phyloP scores from a whole-genome alignment of 2,888 invertebrate species.

The Julus scanicus region DNA sequence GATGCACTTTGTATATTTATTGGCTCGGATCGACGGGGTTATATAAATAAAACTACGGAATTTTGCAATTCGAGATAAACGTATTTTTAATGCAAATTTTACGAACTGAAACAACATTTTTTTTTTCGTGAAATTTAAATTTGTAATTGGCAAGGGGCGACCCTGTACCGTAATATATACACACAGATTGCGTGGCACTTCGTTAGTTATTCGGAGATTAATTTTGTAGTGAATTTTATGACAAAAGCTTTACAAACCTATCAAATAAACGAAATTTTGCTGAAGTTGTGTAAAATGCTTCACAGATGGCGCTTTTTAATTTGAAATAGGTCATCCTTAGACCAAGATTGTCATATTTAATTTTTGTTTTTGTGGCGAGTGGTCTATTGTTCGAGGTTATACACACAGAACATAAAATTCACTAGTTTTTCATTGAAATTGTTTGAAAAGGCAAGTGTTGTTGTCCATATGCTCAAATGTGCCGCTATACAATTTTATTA shows the following conservation, averaged over 20 bases:
- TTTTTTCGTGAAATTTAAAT: background rate
- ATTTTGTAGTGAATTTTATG: no score
- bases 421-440: no score
- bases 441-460: no score
- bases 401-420: no score
- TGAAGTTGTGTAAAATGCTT: background rate
- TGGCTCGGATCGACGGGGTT: constrained; percentile 32
- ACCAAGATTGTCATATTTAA: no score
- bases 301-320: background rate
- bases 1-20: constrained; percentile 20
- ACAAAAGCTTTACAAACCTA: no score
- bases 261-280: no score
- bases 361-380: no score
- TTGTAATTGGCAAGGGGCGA: background rate
- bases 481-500: no score
- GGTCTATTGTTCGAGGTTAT: no score
- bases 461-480: no score
- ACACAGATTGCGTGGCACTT: background rate
- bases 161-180: background rate
- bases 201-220: background rate
- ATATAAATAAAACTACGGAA: background rate
- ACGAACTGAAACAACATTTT: constrained; percentile 7
- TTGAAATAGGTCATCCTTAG: no score
- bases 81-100: background rate
- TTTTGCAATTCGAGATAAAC: constrained; percentile 35